Conservation (phyloP, 2,888 invertebrate species). For the Cosmorhoe ocellata region DNA sequence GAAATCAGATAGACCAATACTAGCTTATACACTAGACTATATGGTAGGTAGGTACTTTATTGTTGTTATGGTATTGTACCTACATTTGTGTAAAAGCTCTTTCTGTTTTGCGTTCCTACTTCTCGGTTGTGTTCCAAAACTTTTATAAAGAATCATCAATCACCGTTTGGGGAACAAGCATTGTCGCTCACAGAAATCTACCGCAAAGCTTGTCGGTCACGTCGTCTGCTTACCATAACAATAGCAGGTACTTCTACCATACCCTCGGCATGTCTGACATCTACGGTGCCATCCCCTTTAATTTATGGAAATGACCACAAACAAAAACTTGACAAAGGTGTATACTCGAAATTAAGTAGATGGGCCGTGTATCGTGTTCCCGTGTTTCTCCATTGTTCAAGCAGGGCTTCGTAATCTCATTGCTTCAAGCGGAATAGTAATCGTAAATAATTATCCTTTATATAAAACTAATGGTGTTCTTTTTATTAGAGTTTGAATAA, state of each 20-base stretch:
- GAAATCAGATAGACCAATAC: slow-evolving; percentile 30
- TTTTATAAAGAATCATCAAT: slow-evolving; percentile 33
- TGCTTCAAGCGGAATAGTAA: slow-evolving; percentile 49
- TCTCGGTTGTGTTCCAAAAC: slow-evolving; percentile 14
- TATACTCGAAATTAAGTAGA: slow-evolving; percentile 80
- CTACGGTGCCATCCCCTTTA: slow-evolving; percentile 65
- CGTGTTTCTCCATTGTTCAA: slow-evolving; percentile 70
- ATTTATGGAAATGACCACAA: slow-evolving; percentile 80
- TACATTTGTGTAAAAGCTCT: too few relatives aligned
- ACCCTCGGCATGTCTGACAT: slow-evolving; percentile 45
- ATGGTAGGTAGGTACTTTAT: slow-evolving; percentile 9
- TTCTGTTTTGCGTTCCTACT: background rate
- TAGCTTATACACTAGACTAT: slow-evolving; percentile 12
- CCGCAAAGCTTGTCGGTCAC: slow-evolving; percentile 64
- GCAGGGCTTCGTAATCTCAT: too few relatives aligned
- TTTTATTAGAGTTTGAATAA: slow-evolving; percentile 35
- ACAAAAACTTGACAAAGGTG: slow-evolving; percentile 81
- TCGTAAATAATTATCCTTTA: slow-evolving; percentile 73
- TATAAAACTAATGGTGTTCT: slow-evolving; percentile 39
- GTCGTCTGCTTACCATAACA: slow-evolving; percentile 74
- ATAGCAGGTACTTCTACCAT: slow-evolving; percentile 66
- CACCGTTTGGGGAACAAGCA: slow-evolving; percentile 26
- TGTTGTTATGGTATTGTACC: slow-evolving; percentile 4
- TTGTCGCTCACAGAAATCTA: slow-evolving; percentile 61
- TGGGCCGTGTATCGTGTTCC: slow-evolving; percentile 70